Conservation (phyloP, 2,888 invertebrate genomes). For the Epistrophella euchroma region DNA sequence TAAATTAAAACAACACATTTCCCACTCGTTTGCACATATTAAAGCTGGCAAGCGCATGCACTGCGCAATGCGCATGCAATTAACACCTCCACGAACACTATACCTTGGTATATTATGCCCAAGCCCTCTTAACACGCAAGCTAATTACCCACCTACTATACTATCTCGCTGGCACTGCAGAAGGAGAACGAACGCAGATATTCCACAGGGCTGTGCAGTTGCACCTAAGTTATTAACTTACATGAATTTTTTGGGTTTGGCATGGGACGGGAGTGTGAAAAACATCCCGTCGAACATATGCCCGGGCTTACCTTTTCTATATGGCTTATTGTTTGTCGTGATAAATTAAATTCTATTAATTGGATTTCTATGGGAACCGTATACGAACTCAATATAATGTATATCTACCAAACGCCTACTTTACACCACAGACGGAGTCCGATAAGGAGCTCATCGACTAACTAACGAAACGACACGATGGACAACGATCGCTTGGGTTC, state of each 20-base stretch:
- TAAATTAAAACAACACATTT: constrained; percentile 63
- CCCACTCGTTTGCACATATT: constrained; percentile 49
- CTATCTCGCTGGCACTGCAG: constrained; percentile 19
- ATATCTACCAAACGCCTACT: constrained; percentile 39
- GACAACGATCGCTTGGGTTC: neutral
- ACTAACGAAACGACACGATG: neutral
- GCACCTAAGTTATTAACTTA: constrained; percentile 73
- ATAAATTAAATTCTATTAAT: constrained; percentile 76
- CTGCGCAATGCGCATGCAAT: constrained; percentile 79
- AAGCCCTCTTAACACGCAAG: constrained; percentile 71
- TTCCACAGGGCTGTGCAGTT: constrained; percentile 59
- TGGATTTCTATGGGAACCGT: constrained; percentile 71
- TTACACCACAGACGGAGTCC: constrained; percentile 8
- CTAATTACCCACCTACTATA: constrained; percentile 62
- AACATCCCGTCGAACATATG: constrained; percentile 71
- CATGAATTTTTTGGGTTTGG: constrained; percentile 69
- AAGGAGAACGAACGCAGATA: neutral
- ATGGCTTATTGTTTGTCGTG: constrained; percentile 74
- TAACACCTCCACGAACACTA: constrained; percentile 64
- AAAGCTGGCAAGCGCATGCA: constrained; percentile 78
- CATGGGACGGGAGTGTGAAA: constrained; percentile 72
- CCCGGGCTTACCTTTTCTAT: constrained; percentile 33
- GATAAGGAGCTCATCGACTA: constrained; percentile 22
- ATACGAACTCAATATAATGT: constrained; percentile 54
- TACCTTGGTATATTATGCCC: constrained; percentile 2